Evolutionary conservation across 2,888 invertebrate genomes (phyloP).

Genomic region (Loripinus fragilis): DNA sequence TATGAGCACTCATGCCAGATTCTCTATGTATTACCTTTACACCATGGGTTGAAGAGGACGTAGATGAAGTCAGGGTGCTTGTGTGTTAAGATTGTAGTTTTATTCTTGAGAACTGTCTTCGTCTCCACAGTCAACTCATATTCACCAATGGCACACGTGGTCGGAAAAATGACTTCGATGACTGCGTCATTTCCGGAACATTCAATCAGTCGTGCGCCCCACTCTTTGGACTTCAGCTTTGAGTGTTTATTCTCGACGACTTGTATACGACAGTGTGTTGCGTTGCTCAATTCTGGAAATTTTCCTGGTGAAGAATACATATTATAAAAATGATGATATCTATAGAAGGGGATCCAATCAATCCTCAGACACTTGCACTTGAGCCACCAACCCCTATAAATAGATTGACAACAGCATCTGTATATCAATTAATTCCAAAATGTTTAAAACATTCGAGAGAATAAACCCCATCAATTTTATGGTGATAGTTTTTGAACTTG

Average conservation of each 20-base stretch:
- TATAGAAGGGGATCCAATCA: no score
- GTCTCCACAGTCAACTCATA: conserved; percentile 42
- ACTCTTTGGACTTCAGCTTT: conserved; percentile 28
- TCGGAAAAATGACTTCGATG: conserved; percentile 35
- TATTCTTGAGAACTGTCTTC: conserved; percentile 31
- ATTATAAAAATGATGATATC: no score
- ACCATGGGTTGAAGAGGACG: conserved; percentile 95
- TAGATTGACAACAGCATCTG: no score
- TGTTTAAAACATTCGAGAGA: no score
- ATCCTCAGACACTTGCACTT: no score
- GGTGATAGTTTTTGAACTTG: no score
- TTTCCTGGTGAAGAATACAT: conserved; percentile 11
- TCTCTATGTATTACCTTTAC: no score
- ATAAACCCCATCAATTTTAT: no score
- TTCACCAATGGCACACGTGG: conserved; percentile 47
- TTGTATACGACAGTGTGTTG: conserved; percentile 33
- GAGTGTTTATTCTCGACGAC: conserved; percentile 36
- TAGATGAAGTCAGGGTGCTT: conserved; percentile 86
- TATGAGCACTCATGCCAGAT: no score
- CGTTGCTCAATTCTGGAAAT: not conserved
- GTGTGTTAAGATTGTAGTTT: conserved; percentile 34
- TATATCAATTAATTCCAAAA: no score
- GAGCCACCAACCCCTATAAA: no score
- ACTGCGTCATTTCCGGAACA: conserved; percentile 12
- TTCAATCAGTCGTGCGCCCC: conserved; percentile 38